phyloP scores from a whole-genome alignment of 2,888 invertebrate species.

The Cactoblastis cactorum region DNA sequence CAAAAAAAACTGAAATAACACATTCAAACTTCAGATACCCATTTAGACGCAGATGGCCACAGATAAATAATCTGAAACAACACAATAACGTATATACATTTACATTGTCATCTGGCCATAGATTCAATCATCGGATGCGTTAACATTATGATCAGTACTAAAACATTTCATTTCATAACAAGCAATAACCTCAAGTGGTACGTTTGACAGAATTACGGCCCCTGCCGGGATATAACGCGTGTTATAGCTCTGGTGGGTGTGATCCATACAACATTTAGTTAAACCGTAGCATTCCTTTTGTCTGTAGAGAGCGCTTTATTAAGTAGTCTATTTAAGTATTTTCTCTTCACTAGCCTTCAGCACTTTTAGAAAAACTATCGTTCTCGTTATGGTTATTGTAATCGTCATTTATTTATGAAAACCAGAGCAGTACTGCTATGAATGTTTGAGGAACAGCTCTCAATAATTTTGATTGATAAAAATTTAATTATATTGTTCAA shows the following conservation, averaged over 20 bases:
- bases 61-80: constrained; percentile 6
- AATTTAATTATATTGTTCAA: too few species aligned
- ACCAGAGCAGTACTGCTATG: too few species aligned
- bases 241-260: constrained; percentile 53
- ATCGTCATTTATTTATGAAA: too few species aligned
- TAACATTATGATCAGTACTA: constrained; percentile 35
- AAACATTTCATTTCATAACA: constrained; percentile 36
- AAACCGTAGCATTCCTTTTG: not conserved
- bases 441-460: too few species aligned
- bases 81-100: not conserved
- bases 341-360: not conserved
- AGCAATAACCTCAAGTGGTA: constrained; percentile 41
- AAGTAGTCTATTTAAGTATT: not conserved
- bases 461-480: too few species aligned
- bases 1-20: too few species aligned
- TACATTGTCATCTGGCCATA: constrained; percentile 5
- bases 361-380: not conserved
- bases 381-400: too few species aligned
- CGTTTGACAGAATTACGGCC: constrained; percentile 50
- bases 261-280: constrained; percentile 16
- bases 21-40: too few species aligned
- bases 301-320: not conserved
- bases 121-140: constrained; percentile 24
- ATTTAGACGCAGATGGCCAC: too few species aligned
- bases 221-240: constrained; percentile 52